Conservation (phyloP, 2,797 vertebrate species). For the Bovichtus variegatus region DNA sequence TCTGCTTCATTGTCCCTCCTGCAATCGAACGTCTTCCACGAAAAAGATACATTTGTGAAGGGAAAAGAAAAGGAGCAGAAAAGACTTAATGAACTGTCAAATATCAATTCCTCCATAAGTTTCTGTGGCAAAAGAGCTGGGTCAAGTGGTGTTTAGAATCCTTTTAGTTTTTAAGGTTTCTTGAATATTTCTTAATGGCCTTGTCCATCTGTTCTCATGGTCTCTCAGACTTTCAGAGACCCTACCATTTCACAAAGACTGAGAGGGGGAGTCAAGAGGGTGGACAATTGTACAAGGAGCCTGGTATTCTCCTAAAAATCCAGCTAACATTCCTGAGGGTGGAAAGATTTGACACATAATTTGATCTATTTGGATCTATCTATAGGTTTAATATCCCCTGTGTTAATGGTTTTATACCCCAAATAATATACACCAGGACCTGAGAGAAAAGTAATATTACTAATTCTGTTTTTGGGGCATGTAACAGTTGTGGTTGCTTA, state of each 20-base stretch:
- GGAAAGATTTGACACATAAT: constrained; percentile 11
- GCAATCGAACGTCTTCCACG: constrained; percentile 73
- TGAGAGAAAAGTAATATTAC: constrained; percentile 17
- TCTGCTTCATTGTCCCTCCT: constrained; percentile 60
- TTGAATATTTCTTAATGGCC: constrained; percentile 36
- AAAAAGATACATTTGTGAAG: constrained; percentile 64
- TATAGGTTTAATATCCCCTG: constrained; percentile 39
- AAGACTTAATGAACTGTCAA: constrained; percentile 44
- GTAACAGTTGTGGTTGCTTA: constrained; percentile 16
- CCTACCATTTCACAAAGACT: constrained; percentile 13
- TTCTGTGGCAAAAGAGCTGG: constrained; percentile 37
- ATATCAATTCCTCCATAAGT: constrained; percentile 48
- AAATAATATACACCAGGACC: constrained; percentile 19
- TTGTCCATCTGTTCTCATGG: constrained; percentile 32
- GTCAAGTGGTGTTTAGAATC: constrained; percentile 32
- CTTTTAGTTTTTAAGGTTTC: constrained; percentile 5
- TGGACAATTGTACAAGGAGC: constrained; percentile 1
- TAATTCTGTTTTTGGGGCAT: constrained; percentile 4
- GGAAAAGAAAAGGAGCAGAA: constrained; percentile 29
- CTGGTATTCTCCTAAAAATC: constrained; percentile 26
- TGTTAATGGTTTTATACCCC: constrained; percentile 54
- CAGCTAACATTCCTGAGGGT: constrained; percentile 12
- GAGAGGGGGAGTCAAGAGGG: background rate
- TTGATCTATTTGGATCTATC: constrained; percentile 27
- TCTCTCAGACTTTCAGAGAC: constrained; percentile 31